Percentiles rank a stretch among this genome's conserved stretches.
Conservation (phyloP, 2,888 invertebrate species). For the Blera fallax region DNA sequence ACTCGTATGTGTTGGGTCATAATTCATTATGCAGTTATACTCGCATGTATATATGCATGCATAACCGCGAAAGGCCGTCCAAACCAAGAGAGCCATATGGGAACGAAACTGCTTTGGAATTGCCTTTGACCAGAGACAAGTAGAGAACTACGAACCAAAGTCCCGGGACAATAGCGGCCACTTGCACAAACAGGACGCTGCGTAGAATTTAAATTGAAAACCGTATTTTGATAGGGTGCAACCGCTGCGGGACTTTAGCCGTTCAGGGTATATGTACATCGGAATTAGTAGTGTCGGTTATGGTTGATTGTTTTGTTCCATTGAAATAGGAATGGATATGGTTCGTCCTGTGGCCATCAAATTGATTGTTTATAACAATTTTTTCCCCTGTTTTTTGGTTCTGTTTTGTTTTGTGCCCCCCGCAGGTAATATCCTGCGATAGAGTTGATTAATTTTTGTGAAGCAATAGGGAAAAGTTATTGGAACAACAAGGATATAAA, state of each 20-base stretch:
- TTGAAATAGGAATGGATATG: conserved; percentile 27
- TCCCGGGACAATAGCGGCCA: conserved; percentile 15
- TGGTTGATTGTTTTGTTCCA: conserved; percentile 47
- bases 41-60: background rate
- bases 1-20: conserved; percentile 22
- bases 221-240: conserved; percentile 55
- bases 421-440: conserved; percentile 2
- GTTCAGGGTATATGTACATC: conserved; percentile 3
- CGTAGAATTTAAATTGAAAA: conserved; percentile 65
- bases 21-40: conserved; percentile 53
- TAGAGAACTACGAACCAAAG: background rate
- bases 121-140: conserved; percentile 6
- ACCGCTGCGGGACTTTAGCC: background rate
- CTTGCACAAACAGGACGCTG: conserved; percentile 15
- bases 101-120: conserved; percentile 25
- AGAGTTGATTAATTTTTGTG: conserved; percentile 64
- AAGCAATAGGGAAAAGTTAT: conserved; percentile 39
- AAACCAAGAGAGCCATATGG: conserved; percentile 45
- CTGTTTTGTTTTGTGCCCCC: background rate
- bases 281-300: conserved; percentile 50
- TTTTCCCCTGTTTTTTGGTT: conserved; percentile 8
- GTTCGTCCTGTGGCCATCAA: conserved; percentile 51
- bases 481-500: conserved; percentile 39
- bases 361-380: conserved; percentile 64
- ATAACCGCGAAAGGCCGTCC: conserved; percentile 33